These are phyloP conservation scores for Eretmocerus hayati DNA, from an alignment of 2,888 invertebrate species.

Conservation along the genomic window DNA sequence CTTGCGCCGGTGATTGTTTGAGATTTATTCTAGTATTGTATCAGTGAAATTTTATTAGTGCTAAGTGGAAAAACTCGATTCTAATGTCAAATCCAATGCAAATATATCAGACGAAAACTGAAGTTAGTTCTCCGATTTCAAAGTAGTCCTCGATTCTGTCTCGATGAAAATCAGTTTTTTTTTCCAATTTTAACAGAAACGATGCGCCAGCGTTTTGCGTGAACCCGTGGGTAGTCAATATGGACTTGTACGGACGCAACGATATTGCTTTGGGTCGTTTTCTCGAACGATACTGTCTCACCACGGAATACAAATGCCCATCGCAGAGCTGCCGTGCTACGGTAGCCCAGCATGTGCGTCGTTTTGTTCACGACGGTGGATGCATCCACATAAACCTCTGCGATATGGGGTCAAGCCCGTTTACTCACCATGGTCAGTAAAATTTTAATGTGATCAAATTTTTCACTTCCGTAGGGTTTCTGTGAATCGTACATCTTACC, in stretches of 20 bases:
- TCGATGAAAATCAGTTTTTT: neutral
- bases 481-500: neutral
- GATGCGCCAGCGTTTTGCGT: conserved; percentile 86
- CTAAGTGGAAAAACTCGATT: too few relatives aligned
- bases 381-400: conserved; percentile 70
- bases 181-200: conserved; percentile 32
- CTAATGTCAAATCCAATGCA: too few relatives aligned
- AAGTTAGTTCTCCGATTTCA: neutral
- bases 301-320: conserved; percentile 75
- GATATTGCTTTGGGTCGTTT: conserved; percentile 94
- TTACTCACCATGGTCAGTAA: conserved; percentile 25
- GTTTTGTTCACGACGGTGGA: conserved; percentile 83
- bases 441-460: neutral
- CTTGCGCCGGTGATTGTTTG: too few relatives aligned
- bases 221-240: conserved; percentile 82
- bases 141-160: neutral
- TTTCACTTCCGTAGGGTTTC: neutral
- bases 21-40: too few relatives aligned
- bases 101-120: neutral
- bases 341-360: conserved; percentile 41
- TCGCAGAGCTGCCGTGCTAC: conserved; percentile 46
- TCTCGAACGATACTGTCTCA: conserved; percentile 86
- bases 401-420: conserved; percentile 48
- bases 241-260: conserved; percentile 92
- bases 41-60: too few relatives aligned